Percentiles rank a stretch among this genome's conserved stretches.
phyloP scores from a whole-genome alignment of 2,888 invertebrate species.

The Agriopis aurantiaria region DNA sequence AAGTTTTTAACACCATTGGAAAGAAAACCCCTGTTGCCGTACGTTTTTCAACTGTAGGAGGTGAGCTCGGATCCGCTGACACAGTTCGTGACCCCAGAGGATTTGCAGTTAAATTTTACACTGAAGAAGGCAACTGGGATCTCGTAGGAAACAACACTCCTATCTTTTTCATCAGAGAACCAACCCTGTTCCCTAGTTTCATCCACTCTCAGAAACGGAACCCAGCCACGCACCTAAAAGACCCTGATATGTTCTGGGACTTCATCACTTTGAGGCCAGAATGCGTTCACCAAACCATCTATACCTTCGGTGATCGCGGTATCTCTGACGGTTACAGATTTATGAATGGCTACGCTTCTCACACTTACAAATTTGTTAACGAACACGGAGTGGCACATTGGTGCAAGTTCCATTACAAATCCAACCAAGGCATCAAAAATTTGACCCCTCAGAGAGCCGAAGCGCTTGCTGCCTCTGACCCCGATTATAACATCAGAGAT shows the following conservation, averaged over 20 bases:
- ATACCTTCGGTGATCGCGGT: conserved; percentile 96
- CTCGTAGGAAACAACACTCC: conserved; percentile 97
- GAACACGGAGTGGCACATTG: conserved; percentile 90
- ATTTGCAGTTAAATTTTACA: conserved; percentile 97
- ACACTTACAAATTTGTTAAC: conserved; percentile 97
- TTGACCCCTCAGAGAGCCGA: conserved; percentile 89
- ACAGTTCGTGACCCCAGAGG: conserved; percentile 96
- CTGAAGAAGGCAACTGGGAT: conserved; percentile 97
- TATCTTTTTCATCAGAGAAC: conserved; percentile 96
- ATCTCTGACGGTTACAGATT: conserved; percentile 96
- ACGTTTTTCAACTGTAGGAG: conserved; percentile 94
- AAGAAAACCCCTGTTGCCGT: conserved; percentile 93
- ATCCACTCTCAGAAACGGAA: conserved; percentile 99
- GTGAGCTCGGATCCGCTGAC: conserved; percentile 96
- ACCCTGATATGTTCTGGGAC: conserved; percentile 98
- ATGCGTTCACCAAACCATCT: conserved; percentile 93
- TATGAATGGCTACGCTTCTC: conserved; percentile 98
- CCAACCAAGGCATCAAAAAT: conserved; percentile 96
- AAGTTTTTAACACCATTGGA: conserved; percentile 91
- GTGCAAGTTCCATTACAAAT: conserved; percentile 97
- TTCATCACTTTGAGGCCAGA: conserved; percentile 96
- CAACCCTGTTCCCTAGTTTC: conserved; percentile 96
- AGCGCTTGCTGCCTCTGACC: conserved; percentile 90
- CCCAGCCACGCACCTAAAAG: conserved; percentile 96
- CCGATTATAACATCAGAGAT: conserved; percentile 96